A percentile compares a stretch with the other conserved stretches of the same genome.
These are phyloP conservation scores for Aspidoscelis tigris DNA, from an alignment of 2,113 vertebrate genomes.

Conservation along the genomic window DNA sequence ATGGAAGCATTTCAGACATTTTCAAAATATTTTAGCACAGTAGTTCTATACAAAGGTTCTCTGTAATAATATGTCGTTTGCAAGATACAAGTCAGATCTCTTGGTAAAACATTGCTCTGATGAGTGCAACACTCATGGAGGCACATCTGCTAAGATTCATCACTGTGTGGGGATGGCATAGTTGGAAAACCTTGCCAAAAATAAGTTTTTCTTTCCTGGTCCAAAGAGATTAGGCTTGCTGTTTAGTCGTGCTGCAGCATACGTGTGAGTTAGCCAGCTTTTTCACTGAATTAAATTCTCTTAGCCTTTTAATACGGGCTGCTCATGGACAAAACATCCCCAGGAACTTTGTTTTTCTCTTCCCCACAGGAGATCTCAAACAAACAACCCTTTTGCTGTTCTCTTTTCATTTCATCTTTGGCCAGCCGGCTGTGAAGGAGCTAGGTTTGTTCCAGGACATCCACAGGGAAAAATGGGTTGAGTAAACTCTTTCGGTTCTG, in stretches of 20 bases:
- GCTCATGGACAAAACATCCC: slow-evolving; percentile 26
- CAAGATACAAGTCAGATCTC: not conserved
- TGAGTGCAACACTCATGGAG: not conserved
- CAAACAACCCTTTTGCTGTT: slow-evolving; percentile 29
- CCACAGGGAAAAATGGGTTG: not conserved
- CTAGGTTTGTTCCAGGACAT: not conserved
- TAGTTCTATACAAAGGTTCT: too few species aligned
- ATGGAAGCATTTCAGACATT: too few species aligned
- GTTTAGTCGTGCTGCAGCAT: not conserved
- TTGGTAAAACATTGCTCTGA: not conserved
- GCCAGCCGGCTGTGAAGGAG: rapidly evolving
- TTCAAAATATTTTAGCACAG: too few species aligned
- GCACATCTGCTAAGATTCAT: not conserved
- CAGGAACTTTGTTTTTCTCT: slow-evolving; percentile 23
- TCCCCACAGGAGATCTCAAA: slow-evolving; percentile 26
- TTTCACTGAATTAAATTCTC: not conserved
- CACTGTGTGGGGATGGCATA: slow-evolving; percentile 3
- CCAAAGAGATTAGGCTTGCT: not conserved
- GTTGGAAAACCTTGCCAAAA: not conserved
- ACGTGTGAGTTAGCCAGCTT: slow-evolving; percentile 14
- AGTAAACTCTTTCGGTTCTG: slow-evolving; percentile 6
- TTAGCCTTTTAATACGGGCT: slow-evolving; percentile 10
- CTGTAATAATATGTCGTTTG: too few species aligned
- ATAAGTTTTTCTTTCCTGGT: not conserved
- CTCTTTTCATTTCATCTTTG: slow-evolving; percentile 24